phyloP scores from a whole-genome alignment of 2,797 vertebrate genomes.

The Lophotriccus pileatus region DNA sequence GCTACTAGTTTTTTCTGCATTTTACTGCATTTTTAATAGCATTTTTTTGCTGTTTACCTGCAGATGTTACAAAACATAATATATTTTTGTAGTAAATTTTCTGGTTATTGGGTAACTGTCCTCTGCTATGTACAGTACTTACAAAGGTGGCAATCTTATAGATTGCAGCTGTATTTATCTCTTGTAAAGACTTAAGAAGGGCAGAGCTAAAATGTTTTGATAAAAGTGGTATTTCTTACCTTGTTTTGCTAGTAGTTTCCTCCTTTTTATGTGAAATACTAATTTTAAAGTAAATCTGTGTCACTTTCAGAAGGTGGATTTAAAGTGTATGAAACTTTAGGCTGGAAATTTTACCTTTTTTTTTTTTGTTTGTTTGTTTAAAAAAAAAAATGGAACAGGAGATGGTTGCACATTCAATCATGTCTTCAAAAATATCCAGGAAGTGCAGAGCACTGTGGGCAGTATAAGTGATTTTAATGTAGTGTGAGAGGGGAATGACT shows the following conservation, averaged over 20 bases:
- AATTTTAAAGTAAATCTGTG: conserved; percentile 17
- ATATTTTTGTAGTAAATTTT: conserved; percentile 64
- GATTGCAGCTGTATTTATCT: conserved; percentile 60
- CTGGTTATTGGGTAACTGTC: conserved; percentile 61
- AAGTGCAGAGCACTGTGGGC: not conserved
- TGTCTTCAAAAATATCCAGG: not conserved
- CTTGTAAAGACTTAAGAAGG: conserved; percentile 56
- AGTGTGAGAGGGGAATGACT: not conserved
- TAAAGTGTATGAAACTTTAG: not conserved
- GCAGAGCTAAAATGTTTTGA: conserved; percentile 64
- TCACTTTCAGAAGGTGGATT: not conserved
- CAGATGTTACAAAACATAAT: conserved; percentile 40
- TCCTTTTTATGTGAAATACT: conserved; percentile 34
- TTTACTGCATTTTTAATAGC: conserved; percentile 37
- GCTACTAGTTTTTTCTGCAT: conserved; percentile 26
- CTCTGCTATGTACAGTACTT: conserved; percentile 61
- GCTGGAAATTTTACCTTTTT: not conserved
- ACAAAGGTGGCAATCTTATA: conserved; percentile 60
- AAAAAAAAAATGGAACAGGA: not conserved
- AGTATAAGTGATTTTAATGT: not conserved
- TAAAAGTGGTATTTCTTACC: conserved; percentile 55
- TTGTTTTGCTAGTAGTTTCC: conserved; percentile 24
- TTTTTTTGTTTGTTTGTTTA: not conserved
- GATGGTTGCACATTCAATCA: not conserved
- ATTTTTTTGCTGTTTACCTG: conserved; percentile 50